A percentile compares a stretch with the other conserved stretches of the same genome.
Conservation (phyloP, 2,888 invertebrate species). For the Stenolophus ochropezus region DNA sequence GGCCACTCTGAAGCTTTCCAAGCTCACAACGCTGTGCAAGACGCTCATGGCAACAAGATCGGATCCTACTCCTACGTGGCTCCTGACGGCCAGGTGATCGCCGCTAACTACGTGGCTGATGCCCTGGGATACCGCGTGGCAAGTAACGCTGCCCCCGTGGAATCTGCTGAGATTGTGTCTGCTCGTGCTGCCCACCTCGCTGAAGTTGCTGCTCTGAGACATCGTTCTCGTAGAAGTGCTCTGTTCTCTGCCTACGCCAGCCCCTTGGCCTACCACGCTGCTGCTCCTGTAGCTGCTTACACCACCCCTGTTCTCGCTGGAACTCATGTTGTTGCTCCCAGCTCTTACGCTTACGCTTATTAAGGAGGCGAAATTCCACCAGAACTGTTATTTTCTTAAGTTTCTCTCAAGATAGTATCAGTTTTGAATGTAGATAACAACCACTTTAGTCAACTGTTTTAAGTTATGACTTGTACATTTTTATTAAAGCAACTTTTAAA, state of each 20-base stretch:
- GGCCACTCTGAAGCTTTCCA: conserved; percentile 71
- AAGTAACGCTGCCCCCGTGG: conserved; percentile 69
- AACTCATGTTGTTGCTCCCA: conserved; percentile 64
- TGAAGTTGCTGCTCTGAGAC: conserved; percentile 69
- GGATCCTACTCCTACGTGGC: conserved; percentile 73
- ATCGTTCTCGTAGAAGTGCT: conserved; percentile 63
- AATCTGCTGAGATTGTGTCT: conserved; percentile 70
- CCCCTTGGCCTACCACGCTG: conserved; percentile 62
- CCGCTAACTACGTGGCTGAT: conserved; percentile 73
- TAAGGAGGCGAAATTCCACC: conserved; percentile 36
- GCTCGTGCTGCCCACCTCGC: conserved; percentile 72
- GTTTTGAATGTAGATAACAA: conserved; percentile 48
- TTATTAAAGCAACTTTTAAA: conserved; percentile 18
- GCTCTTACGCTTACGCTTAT: conserved; percentile 64
- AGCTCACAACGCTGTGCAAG: conserved; percentile 70
- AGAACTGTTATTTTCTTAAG: conserved; percentile 46
- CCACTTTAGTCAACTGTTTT: conserved; percentile 54
- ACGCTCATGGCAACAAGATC: conserved; percentile 71
- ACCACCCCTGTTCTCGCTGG: conserved; percentile 44
- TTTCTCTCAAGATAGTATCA: conserved; percentile 47
- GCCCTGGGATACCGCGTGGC: conserved; percentile 72
- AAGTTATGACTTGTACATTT: conserved; percentile 28
- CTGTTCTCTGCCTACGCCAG: conserved; percentile 58
- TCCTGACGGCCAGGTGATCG: conserved; percentile 72
- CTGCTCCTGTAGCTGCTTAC: conserved; percentile 60